A percentile compares a stretch with the other conserved stretches of the same genome.
phyloP scores from a whole-genome alignment of 2,113 vertebrate genomes.

The Gallinago undulata region DNA sequence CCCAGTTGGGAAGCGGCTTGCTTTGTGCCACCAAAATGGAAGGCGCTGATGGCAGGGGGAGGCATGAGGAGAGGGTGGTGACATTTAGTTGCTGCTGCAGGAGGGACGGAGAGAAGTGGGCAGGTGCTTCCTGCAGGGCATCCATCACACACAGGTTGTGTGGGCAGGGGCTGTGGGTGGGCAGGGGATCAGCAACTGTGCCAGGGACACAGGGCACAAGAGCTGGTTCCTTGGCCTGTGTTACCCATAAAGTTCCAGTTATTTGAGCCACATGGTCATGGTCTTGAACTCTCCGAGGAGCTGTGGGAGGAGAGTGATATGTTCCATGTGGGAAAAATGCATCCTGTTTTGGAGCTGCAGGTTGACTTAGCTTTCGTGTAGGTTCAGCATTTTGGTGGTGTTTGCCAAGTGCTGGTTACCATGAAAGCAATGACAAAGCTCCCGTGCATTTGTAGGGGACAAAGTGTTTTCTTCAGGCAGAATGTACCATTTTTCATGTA shows the following conservation, averaged over 20 bases:
- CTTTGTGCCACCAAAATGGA: neutral
- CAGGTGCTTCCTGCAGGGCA: neutral
- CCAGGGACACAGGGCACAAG: fast-evolving
- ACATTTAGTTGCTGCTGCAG: neutral
- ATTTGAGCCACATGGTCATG: neutral
- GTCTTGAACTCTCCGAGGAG: neutral
- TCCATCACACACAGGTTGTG: fast-evolving
- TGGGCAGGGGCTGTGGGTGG: neutral
- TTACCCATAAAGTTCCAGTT: neutral
- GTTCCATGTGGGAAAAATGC: neutral
- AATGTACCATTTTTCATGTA: neutral
- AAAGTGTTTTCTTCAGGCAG: neutral
- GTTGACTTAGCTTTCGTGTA: neutral
- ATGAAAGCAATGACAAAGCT: neutral
- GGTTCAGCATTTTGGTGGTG: neutral
- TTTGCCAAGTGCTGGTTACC: neutral
- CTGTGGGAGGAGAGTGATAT: neutral
- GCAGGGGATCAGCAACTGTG: neutral
- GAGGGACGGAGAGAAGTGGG: neutral
- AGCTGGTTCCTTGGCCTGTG: neutral
- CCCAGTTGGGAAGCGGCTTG: neutral
- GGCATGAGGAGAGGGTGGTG: neutral
- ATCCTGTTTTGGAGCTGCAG: neutral
- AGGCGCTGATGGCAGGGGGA: neutral
- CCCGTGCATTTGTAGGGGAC: neutral